Evolutionary conservation across 2,113 vertebrate genomes (phyloP).

Genomic region (Bolborhynchus lineola): DNA sequence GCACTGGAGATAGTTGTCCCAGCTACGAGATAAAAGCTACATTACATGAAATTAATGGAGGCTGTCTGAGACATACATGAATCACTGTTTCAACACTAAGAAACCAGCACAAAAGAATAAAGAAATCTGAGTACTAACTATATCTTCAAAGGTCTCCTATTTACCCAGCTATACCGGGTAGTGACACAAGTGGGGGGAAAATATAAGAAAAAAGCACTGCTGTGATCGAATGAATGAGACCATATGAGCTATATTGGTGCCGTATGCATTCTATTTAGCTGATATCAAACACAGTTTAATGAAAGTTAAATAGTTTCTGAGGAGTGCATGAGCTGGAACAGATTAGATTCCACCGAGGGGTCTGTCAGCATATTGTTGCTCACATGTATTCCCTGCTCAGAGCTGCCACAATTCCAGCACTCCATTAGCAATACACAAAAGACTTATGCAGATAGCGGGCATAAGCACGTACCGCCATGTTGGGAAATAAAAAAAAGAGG

Average conservation of each 20-base stretch:
- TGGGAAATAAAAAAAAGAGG: constrained; percentile 76
- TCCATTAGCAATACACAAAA: constrained; percentile 90
- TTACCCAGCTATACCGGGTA: constrained; percentile 85
- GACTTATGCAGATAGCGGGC: constrained; percentile 86
- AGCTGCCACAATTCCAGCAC: constrained; percentile 85
- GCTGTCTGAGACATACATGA: constrained; percentile 93
- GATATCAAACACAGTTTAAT: constrained; percentile 94
- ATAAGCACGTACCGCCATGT: constrained; percentile 81
- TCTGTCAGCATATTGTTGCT: constrained; percentile 89
- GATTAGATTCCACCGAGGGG: constrained; percentile 90
- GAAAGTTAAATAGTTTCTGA: constrained; percentile 94
- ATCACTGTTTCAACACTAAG: constrained; percentile 92
- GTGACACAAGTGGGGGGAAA: constrained; percentile 80
- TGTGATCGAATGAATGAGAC: constrained; percentile 87
- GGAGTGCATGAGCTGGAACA: constrained; percentile 89
- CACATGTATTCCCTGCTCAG: constrained; percentile 84
- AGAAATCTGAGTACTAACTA: constrained; percentile 90
- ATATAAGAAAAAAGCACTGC: constrained; percentile 79
- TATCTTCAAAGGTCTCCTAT: constrained; percentile 92
- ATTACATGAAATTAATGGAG: constrained; percentile 98
- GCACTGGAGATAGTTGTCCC: constrained; percentile 84
- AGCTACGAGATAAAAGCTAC: constrained; percentile 95
- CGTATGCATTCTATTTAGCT: constrained; percentile 88
- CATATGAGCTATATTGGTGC: constrained; percentile 88
- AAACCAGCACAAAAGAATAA: constrained; percentile 89